Evolutionary conservation across 2,888 invertebrate species (phyloP).

Genomic region (Metacarcinus magister): DNA sequence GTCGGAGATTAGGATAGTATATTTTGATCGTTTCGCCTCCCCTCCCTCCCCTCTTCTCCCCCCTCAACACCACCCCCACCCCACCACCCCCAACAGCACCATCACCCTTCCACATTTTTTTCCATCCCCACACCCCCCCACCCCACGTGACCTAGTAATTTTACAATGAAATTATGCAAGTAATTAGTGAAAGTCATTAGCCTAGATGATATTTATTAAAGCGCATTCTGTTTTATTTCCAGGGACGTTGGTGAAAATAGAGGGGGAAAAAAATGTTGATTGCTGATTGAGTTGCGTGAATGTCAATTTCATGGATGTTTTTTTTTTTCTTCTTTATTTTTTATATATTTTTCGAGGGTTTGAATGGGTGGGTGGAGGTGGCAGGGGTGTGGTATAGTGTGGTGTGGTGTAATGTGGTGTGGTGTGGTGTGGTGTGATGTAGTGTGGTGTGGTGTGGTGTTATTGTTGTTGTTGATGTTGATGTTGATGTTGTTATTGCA

Average conservation of each 20-base stretch:
- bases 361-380: background rate
- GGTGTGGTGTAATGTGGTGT: background rate
- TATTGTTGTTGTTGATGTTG: background rate
- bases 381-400: background rate
- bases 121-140: background rate
- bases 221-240: constrained; percentile 45
- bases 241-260: background rate
- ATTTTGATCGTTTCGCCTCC: background rate
- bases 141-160: constrained; percentile 34
- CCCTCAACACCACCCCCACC: background rate
- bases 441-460: background rate
- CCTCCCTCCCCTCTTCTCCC: background rate
- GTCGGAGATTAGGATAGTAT: background rate
- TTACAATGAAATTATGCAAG: constrained; percentile 41
- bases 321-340: background rate
- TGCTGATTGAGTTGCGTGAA: constrained; percentile 39
- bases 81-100: background rate
- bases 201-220: constrained; percentile 43
- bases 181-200: constrained; percentile 44
- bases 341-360: background rate
- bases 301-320: constrained; percentile 51
- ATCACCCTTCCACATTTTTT: background rate
- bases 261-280: background rate
- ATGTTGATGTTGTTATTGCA: background rate
- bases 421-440: background rate